phyloP scores from a whole-genome alignment of 2,888 invertebrate genomes.

The Apamea anceps region DNA sequence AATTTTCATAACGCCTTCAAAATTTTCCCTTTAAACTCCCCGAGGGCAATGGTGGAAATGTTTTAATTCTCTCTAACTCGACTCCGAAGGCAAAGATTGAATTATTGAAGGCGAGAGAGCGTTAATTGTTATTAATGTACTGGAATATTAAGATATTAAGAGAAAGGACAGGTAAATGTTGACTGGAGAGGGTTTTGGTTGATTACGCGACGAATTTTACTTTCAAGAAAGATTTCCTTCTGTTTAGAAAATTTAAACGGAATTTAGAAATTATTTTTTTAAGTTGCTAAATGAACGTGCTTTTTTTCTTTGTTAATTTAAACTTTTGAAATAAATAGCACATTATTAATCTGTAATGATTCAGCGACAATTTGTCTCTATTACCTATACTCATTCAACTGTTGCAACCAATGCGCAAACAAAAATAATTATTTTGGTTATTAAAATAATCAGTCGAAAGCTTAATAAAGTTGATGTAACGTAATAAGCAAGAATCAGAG shows the following conservation, averaged over 20 bases:
- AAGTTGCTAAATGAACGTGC: background rate
- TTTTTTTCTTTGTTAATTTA: background rate
- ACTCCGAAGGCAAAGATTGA: constrained; percentile 76
- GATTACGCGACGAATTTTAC: constrained; percentile 51
- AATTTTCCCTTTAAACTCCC: constrained; percentile 59
- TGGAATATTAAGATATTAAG: constrained; percentile 67
- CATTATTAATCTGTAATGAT: constrained; percentile 40
- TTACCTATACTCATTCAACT: constrained; percentile 34
- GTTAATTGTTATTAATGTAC: constrained; percentile 80
- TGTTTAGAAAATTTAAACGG: constrained; percentile 29
- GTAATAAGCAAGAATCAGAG: constrained; percentile 25
- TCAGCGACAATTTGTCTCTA: constrained; percentile 42
- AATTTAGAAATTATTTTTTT: constrained; percentile 5
- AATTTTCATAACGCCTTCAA: constrained; percentile 63
- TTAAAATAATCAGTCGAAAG: constrained; percentile 12
- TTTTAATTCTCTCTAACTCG: constrained; percentile 75
- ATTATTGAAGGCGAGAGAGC: constrained; percentile 78
- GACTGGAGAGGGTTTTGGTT: constrained; percentile 27
- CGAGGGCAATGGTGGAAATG: constrained; percentile 65
- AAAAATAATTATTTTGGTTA: constrained; percentile 39
- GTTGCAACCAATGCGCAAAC: constrained; percentile 13
- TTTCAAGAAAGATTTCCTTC: constrained; percentile 12
- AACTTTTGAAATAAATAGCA: constrained; percentile 23
- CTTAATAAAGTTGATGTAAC: background rate
- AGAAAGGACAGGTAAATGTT: constrained; percentile 62